phyloP scores from a whole-genome alignment of 2,113 vertebrate species.

The Gobius niger region DNA sequence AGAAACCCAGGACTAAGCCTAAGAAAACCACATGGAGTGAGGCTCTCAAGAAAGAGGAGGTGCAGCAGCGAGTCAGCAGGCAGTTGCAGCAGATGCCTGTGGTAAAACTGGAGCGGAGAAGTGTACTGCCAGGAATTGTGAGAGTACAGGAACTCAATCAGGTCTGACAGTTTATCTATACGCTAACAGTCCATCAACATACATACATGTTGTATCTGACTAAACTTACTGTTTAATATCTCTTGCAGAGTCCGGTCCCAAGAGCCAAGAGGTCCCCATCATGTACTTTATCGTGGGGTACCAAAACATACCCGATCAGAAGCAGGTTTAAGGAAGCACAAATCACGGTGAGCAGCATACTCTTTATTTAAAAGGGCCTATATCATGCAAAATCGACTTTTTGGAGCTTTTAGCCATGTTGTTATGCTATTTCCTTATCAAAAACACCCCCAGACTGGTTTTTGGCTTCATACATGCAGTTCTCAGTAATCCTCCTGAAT shows the following conservation, averaged over 20 bases:
- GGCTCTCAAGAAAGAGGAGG: not conserved
- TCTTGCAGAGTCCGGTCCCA: slow-evolving; percentile 18
- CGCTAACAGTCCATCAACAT: not conserved
- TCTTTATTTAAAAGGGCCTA: too few species aligned
- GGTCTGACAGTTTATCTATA: slow-evolving; percentile 28
- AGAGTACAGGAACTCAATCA: slow-evolving; percentile 1
- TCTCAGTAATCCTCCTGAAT: too few species aligned
- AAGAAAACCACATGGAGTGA: not conserved
- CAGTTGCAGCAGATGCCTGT: slow-evolving; percentile 38
- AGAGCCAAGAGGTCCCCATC: not conserved
- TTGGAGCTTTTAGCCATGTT: too few species aligned
- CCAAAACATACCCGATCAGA: slow-evolving; percentile 43
- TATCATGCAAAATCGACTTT: too few species aligned
- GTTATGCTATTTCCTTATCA: too few species aligned
- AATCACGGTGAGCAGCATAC: slow-evolving; percentile 25
- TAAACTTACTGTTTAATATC: not conserved
- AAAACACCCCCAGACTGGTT: too few species aligned
- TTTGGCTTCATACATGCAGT: too few species aligned
- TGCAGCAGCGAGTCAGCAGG: not conserved
- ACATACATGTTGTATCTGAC: not conserved
- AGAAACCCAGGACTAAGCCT: slow-evolving; percentile 7
- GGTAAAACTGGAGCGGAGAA: slow-evolving; percentile 29
- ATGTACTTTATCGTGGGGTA: not conserved
- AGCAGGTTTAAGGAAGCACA: slow-evolving; percentile 17
- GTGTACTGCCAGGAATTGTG: not conserved